These are phyloP conservation scores for Cecropterus lyciades DNA, from an alignment of 1,140 invertebrate species.

Conservation along the genomic window DNA sequence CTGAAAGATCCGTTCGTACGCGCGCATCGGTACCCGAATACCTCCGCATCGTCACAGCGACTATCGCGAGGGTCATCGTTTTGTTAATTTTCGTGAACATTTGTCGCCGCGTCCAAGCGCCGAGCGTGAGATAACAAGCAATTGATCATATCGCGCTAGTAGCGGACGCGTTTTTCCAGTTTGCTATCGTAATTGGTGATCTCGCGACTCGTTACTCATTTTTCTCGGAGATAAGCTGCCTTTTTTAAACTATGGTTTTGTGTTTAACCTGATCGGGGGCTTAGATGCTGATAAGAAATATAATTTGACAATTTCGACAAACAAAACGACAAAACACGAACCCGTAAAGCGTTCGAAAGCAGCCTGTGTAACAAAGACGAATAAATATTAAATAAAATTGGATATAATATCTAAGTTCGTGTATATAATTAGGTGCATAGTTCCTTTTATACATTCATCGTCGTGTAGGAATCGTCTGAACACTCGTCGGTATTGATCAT, in stretches of 20 bases:
- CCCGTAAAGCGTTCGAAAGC: too few species aligned
- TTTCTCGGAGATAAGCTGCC: background rate
- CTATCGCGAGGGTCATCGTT: constrained; percentile 24
- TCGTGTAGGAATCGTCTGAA: too few species aligned
- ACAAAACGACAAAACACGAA: too few species aligned
- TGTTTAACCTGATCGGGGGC: background rate
- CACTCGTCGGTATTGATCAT: too few species aligned
- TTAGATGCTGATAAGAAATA: background rate
- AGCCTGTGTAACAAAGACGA: too few species aligned
- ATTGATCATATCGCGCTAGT: constrained; percentile 26
- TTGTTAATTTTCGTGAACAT: constrained; percentile 35
- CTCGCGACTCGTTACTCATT: background rate
- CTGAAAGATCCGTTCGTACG: too few species aligned
- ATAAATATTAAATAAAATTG: too few species aligned
- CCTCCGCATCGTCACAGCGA: background rate
- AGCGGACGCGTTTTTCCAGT: constrained; percentile 27
- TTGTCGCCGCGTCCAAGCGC: constrained; percentile 14
- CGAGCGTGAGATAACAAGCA: constrained; percentile 11
- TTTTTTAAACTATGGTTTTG: background rate
- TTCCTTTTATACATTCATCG: too few species aligned
- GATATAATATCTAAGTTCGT: too few species aligned
- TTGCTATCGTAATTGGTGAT: constrained; percentile 29
- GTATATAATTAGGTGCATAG: too few species aligned
- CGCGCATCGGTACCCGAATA: too few species aligned
- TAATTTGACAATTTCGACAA: background rate